Percentiles rank a stretch among this genome's conserved stretches.
Conservation (phyloP, 2,113 vertebrate genomes). For the Forbesichthys agassizii region DNA sequence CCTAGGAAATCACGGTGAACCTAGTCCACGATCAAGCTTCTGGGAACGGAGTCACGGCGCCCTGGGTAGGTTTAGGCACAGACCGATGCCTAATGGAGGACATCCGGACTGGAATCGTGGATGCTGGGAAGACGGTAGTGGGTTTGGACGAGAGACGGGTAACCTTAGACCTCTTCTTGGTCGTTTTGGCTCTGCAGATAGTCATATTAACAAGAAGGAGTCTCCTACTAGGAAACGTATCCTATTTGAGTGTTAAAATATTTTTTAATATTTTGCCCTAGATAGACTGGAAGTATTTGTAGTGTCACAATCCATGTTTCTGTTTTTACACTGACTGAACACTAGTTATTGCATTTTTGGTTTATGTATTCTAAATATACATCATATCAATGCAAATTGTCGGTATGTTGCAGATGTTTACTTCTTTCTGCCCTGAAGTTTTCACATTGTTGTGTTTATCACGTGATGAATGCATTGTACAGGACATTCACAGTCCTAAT, state of each 20-base stretch:
- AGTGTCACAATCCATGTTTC: too few species aligned
- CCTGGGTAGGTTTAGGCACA: conserved; percentile 85
- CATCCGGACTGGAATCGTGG: conserved; percentile 80
- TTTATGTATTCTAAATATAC: not conserved
- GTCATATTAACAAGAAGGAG: conserved; percentile 75
- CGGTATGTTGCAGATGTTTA: not conserved
- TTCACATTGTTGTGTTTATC: not conserved
- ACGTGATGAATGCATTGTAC: not conserved
- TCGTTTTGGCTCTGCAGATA: conserved; percentile 67
- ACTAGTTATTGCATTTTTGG: too few species aligned
- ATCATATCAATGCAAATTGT: not conserved
- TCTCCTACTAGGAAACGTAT: conserved; percentile 90
- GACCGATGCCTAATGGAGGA: conserved; percentile 78
- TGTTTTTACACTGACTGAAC: too few species aligned
- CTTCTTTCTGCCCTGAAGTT: not conserved
- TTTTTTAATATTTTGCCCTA: too few species aligned
- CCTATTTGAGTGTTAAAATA: conserved; percentile 49
- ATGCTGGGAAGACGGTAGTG: conserved; percentile 36
- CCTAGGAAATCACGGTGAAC: conserved; percentile 68
- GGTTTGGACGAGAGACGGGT: conserved; percentile 68
- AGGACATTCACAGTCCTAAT: too few species aligned
- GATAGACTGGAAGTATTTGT: too few species aligned
- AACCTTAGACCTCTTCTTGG: conserved; percentile 59
- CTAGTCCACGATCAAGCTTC: conserved; percentile 85
- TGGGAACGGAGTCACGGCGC: conserved; percentile 94